These are phyloP conservation scores for Pocota personata DNA, from an alignment of 2,888 invertebrate genomes.

Conservation along the genomic window DNA sequence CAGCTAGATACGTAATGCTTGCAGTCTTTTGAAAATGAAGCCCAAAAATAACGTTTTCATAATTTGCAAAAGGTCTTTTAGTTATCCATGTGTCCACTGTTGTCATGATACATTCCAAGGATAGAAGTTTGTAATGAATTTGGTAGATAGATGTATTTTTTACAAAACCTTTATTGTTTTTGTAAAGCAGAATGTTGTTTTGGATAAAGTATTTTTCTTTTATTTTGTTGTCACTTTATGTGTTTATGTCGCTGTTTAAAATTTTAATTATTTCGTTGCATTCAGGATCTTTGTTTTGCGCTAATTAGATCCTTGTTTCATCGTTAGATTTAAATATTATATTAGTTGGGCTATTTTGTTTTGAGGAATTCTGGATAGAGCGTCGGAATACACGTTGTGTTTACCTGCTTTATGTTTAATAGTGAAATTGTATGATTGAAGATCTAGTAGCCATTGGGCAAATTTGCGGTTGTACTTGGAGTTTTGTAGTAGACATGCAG, in stretches of 20 bases:
- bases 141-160: conserved; percentile 1
- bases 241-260: not conserved
- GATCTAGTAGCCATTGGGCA: conserved; percentile 14
- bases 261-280: no score
- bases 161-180: conserved; percentile 27
- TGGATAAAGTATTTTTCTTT: no score
- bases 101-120: conserved; percentile 26
- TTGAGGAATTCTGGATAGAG: conserved; percentile 14
- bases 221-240: conserved; percentile 3
- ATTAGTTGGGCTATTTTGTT: not conserved
- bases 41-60: conserved; percentile 22
- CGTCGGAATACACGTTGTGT: conserved; percentile 7
- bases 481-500: conserved; percentile 34
- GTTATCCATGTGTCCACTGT: conserved; percentile 29
- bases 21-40: no score
- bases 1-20: no score
- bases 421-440: conserved; percentile 29
- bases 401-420: conserved; percentile 28
- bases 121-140: not conserved
- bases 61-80: conserved; percentile 33
- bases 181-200: conserved; percentile 8
- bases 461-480: conserved; percentile 28
- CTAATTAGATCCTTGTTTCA: conserved; percentile 5
- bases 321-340: conserved; percentile 15
- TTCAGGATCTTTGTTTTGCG: not conserved